Evolutionary conservation across 2,113 vertebrate genomes (phyloP), one percentile per base, ranked within the genome.

Genomic region (Grallaria varia): DNA sequence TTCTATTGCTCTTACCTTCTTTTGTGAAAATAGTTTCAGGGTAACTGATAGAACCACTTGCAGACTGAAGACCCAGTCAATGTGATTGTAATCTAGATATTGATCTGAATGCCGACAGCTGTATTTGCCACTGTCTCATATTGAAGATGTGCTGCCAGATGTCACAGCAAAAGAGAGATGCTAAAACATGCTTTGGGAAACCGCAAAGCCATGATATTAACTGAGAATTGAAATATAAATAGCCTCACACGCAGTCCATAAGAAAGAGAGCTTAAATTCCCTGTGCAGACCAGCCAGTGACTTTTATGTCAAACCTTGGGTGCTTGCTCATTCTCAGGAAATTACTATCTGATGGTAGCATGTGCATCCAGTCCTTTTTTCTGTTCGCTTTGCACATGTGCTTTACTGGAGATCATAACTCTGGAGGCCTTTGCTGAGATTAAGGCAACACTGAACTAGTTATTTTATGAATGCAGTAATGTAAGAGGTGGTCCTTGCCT

Each of bases 311-410:
- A 37, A 40, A 35, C 18, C 49, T 9, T 1, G 2, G 18, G 66
- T 82, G 47, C 19, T 22, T 78, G 45, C 35, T 8, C 9, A 3
- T 20, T 84, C 60, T 77, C 58, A 52, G 53, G 31, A 72, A 42
- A 37, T 64, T 25, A 3, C 42, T 39, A 0, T 17, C n/a, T 73
- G 15, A 4, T 0, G 1, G 6, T 4, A 22, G 12, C 1, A 7
- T 0, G 0, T 31, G 19, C 39, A 37, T 49, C 31, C 66, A 31
- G 42, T 8, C 68, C 9, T 12, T 75, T 23, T 1, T 8, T 66
- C 25, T 40, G 2, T 23, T 84, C 5, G 2, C 52, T 84, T 24
- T 58, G n/a, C 27, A 18, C 2, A 0, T 19, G 22, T 0, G 1
- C 33, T 9, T 28, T 22, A 1, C 6, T 27, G 44, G 20, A 42